Evolutionary conservation across 2,113 vertebrate species (phyloP).

Genomic region (Riparia riparia): DNA sequence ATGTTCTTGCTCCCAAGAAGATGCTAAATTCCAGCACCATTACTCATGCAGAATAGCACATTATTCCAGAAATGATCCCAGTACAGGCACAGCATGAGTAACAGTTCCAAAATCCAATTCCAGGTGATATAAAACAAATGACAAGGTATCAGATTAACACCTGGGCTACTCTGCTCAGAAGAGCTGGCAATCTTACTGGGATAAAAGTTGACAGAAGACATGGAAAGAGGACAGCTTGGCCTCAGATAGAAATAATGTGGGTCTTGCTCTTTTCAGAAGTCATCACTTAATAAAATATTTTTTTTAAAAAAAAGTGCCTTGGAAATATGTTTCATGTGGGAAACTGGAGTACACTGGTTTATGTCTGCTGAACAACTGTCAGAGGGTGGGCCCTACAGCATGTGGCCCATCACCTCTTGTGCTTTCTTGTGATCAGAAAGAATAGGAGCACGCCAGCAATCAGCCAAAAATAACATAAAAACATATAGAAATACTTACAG

Average conservation of each 20-base stretch:
- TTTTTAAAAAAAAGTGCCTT: neutral
- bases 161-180: neutral
- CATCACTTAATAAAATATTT: constrained; percentile 38
- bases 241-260: neutral
- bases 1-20: neutral
- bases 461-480: constrained; percentile 63
- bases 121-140: constrained; percentile 51
- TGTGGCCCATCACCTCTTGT: constrained; percentile 67
- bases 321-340: constrained; percentile 45
- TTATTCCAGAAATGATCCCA: constrained; percentile 11
- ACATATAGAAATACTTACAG: constrained; percentile 23
- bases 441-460: constrained; percentile 39
- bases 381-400: constrained; percentile 34
- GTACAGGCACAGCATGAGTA: neutral
- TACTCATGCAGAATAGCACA: neutral
- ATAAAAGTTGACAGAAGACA: constrained; percentile 42
- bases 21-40: constrained; percentile 26
- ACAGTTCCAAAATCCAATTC: neutral
- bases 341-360: constrained; percentile 55
- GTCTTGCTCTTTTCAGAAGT: constrained; percentile 39
- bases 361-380: constrained; percentile 61
- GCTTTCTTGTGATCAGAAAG: constrained; percentile 53
- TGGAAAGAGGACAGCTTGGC: constrained; percentile 24
- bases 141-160: constrained; percentile 48
- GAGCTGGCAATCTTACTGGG: constrained; percentile 8